These are phyloP conservation scores for Psettodes erumei DNA, from an alignment of 2,113 vertebrate genomes.

Conservation along the genomic window DNA sequence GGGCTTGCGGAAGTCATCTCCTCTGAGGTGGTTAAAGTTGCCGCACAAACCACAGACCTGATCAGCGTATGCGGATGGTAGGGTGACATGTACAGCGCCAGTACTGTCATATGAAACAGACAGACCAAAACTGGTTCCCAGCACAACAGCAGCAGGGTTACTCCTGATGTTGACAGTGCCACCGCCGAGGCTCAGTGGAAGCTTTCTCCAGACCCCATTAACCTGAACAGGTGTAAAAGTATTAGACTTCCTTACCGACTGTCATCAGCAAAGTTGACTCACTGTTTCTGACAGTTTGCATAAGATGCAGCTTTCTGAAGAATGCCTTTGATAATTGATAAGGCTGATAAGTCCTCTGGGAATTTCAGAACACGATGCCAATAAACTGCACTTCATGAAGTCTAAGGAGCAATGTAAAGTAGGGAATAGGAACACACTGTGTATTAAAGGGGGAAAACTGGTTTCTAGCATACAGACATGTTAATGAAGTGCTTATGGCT, in stretches of 20 bases:
- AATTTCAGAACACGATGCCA: constrained; percentile 1
- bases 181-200: constrained; percentile 78
- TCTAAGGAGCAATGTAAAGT: too few species aligned
- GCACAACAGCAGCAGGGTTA: constrained; percentile 73
- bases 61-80: constrained; percentile 81
- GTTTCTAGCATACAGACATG: neutral
- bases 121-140: constrained; percentile 82
- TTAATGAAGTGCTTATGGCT: neutral
- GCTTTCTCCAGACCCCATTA: constrained; percentile 80
- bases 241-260: neutral
- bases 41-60: constrained; percentile 89
- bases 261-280: neutral
- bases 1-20: constrained; percentile 81
- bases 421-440: neutral
- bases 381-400: constrained; percentile 25
- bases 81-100: constrained; percentile 80
- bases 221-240: constrained; percentile 76
- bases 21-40: constrained; percentile 81
- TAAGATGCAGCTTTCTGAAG: constrained; percentile 6
- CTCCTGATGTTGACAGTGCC: constrained; percentile 73
- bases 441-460: neutral
- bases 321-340: constrained; percentile 5
- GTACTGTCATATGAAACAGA: constrained; percentile 78
- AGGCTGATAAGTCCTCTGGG: neutral
- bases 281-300: constrained; percentile 1